These are phyloP conservation scores for Thaleichthys pacificus DNA, from an alignment of 2,797 vertebrate species.

Conservation along the genomic window DNA sequence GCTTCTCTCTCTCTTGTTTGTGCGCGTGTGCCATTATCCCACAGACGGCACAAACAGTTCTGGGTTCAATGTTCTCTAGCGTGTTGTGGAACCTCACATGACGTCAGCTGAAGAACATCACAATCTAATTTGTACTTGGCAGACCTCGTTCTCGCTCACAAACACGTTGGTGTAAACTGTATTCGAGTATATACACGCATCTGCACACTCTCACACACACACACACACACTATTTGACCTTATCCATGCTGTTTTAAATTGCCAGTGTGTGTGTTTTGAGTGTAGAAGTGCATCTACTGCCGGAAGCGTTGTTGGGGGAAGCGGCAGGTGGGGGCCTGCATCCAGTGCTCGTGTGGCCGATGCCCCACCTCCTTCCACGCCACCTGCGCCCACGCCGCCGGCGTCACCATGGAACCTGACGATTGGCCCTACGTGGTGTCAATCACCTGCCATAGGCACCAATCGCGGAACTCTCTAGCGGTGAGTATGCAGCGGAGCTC, in stretches of 20 bases:
- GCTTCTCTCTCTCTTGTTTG: background rate
- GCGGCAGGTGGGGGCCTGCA: conserved; percentile 86
- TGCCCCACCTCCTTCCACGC: conserved; percentile 96
- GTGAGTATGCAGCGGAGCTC: conserved; percentile 73
- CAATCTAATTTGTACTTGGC: background rate
- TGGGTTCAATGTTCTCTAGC: conserved; percentile 16
- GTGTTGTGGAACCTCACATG: conserved; percentile 45
- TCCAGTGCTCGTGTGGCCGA: conserved; percentile 92
- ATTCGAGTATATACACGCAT: background rate
- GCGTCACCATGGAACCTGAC: conserved; percentile 90
- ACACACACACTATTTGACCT: background rate
- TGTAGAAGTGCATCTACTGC: conserved; percentile 81
- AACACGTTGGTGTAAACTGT: background rate
- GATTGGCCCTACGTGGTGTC: conserved; percentile 96
- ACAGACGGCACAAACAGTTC: background rate
- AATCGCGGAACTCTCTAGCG: conserved; percentile 78
- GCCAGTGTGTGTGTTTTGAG: conserved; percentile 40
- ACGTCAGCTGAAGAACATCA: conserved; percentile 42
- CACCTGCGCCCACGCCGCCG: conserved; percentile 94
- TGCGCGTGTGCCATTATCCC: background rate
- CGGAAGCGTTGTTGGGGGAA: conserved; percentile 78
- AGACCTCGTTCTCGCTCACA: background rate
- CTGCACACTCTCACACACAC: background rate
- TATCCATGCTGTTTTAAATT: background rate
- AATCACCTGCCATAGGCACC: conserved; percentile 94